These are phyloP conservation scores for Lophius piscatorius DNA, from an alignment of 2,113 vertebrate genomes.

Conservation along the genomic window DNA sequence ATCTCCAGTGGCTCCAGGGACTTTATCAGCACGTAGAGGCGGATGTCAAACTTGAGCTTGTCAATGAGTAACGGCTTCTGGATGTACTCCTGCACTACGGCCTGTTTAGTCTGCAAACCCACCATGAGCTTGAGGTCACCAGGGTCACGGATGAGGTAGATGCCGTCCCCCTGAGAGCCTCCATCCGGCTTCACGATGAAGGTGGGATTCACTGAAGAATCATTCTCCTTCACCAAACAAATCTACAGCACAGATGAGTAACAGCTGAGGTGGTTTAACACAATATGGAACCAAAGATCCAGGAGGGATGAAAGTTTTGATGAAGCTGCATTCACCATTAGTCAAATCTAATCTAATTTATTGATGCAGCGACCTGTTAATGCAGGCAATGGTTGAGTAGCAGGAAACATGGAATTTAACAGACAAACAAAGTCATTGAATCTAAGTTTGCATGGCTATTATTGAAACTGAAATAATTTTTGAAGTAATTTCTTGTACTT, in stretches of 20 bases:
- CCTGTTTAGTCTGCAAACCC: constrained; percentile 85
- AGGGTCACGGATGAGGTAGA: constrained; percentile 97
- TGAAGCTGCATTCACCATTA: no score
- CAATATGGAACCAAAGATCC: no score
- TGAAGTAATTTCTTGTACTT: no score
- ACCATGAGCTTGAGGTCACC: constrained; percentile 82
- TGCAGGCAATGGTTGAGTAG: no score
- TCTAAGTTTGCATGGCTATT: no score
- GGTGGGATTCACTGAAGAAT: constrained; percentile 85
- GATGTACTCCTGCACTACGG: constrained; percentile 96
- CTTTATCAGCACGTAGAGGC: constrained; percentile 93
- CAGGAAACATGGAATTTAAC: no score
- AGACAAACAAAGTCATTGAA: no score
- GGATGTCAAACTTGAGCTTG: constrained; percentile 97
- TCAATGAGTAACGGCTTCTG: constrained; percentile 92
- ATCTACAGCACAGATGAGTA: constrained; percentile 74
- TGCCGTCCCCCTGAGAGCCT: constrained; percentile 96
- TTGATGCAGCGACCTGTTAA: no score
- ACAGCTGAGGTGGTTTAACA: no score
- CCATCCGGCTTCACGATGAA: constrained; percentile 97
- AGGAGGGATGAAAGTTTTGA: no score
- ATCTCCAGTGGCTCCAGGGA: constrained; percentile 95
- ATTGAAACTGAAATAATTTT: no score
- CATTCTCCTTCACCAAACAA: constrained; percentile 84
- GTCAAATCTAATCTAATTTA: no score